Evolutionary conservation across 2,888 invertebrate genomes (phyloP).

Genomic region (Lasioglossum calceatum): DNA sequence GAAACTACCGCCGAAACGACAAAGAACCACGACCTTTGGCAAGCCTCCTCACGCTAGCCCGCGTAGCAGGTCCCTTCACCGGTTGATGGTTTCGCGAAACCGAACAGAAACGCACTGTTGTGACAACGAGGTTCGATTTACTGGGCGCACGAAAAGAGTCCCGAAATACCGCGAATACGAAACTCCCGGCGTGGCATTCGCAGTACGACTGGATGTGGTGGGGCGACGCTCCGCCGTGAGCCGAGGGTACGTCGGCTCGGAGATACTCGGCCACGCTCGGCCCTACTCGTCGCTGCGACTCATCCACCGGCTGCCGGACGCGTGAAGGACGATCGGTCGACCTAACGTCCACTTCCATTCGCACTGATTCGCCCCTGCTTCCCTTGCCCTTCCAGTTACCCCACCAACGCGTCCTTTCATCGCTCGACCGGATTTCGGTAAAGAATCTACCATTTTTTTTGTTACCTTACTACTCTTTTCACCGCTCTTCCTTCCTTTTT

Average conservation of each 20-base stretch:
- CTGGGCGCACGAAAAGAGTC: conserved; percentile 59
- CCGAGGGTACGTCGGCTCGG: conserved; percentile 74
- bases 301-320: conserved; percentile 69
- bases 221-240: conserved; percentile 72
- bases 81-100: not conserved
- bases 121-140: conserved; percentile 37
- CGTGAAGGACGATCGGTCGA: conserved; percentile 70
- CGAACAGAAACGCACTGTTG: conserved; percentile 23
- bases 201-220: conserved; percentile 82
- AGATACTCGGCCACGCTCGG: conserved; percentile 68
- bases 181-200: conserved; percentile 79
- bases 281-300: conserved; percentile 58
- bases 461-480: not conserved
- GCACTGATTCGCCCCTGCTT: conserved; percentile 70
- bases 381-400: conserved; percentile 51
- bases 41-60: not conserved
- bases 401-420: conserved; percentile 45
- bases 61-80: not conserved
- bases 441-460: conserved; percentile 33
- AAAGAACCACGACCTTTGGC: not conserved
- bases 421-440: conserved; percentile 48
- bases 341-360: conserved; percentile 74
- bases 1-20: conserved; percentile 1
- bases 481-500: conserved; percentile 8
- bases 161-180: conserved; percentile 68